phyloP scores from a whole-genome alignment of 1,140 invertebrate genomes.

The Plectrocnemia conspersa region DNA sequence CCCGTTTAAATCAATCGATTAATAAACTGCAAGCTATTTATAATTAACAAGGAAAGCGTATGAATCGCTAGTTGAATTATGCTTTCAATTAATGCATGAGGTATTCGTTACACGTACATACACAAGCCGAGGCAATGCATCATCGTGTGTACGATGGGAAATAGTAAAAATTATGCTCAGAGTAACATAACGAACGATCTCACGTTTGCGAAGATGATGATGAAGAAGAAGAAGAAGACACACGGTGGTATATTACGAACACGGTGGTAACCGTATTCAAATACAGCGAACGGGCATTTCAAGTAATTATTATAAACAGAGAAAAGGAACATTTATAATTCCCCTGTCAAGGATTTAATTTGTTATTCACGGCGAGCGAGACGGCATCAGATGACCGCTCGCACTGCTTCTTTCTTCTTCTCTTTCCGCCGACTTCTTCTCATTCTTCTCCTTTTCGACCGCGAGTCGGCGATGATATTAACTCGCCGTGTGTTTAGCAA shows the following conservation, averaged over 20 bases:
- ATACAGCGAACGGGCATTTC: constrained; percentile 17
- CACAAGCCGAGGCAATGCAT: too few species aligned
- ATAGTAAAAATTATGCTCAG: too few species aligned
- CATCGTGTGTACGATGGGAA: too few species aligned
- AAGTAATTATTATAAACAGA: constrained; percentile 32
- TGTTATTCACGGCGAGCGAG: constrained; percentile 24
- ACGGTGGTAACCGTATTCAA: constrained; percentile 7
- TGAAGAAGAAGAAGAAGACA: too few species aligned
- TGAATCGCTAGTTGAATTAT: too few species aligned
- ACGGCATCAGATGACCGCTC: neutral
- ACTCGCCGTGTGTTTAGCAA: constrained; percentile 6
- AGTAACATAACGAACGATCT: constrained; percentile 1
- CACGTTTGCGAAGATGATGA: neutral
- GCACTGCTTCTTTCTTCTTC: too few species aligned
- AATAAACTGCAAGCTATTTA: too few species aligned
- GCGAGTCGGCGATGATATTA: constrained; percentile 17
- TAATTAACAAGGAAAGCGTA: too few species aligned
- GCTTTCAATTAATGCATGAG: too few species aligned
- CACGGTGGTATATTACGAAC: constrained; percentile 4
- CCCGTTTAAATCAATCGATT: too few species aligned
- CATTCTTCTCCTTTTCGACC: constrained; percentile 9
- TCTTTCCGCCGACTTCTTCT: constrained; percentile 14
- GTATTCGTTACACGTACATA: too few species aligned
- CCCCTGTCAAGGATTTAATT: constrained; percentile 32
- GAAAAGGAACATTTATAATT: constrained; percentile 30